Conservation (phyloP, 2,797 vertebrate species). For the Galagoides demidoff region DNA sequence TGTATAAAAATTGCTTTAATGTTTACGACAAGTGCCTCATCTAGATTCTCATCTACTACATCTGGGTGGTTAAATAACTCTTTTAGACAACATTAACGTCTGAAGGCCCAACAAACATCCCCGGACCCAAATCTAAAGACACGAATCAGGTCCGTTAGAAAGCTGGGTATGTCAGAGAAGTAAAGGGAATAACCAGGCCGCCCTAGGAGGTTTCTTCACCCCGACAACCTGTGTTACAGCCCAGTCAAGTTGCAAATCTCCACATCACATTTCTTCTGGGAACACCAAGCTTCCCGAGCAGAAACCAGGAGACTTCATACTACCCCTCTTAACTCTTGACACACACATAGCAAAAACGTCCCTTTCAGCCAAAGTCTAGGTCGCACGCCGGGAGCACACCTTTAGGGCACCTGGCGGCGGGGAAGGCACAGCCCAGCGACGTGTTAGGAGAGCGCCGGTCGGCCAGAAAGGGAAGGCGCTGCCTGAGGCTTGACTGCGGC, state of each 20-base stretch:
- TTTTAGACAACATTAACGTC: background rate
- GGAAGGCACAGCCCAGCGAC: background rate
- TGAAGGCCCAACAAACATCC: constrained; percentile 9
- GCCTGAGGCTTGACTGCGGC: background rate
- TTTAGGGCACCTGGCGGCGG: background rate
- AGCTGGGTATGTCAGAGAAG: background rate
- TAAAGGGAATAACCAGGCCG: background rate
- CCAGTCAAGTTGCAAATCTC: background rate
- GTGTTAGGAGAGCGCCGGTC: background rate
- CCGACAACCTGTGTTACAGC: background rate
- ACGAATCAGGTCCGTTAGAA: background rate
- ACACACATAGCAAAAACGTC: background rate
- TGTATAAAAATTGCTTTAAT: background rate
- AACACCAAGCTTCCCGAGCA: background rate
- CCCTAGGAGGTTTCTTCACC: background rate
- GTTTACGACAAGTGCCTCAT: background rate
- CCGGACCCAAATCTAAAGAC: background rate
- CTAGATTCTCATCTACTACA: background rate
- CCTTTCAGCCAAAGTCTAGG: background rate
- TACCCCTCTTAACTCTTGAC: background rate
- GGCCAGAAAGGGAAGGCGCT: background rate
- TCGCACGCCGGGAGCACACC: background rate
- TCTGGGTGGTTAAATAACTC: background rate
- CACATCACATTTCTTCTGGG: background rate
- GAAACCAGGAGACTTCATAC: background rate